Percentiles rank a stretch among this genome's conserved stretches.
Evolutionary conservation across 2,113 vertebrate species (phyloP).

Genomic region (Pycnonotus jocosus): DNA sequence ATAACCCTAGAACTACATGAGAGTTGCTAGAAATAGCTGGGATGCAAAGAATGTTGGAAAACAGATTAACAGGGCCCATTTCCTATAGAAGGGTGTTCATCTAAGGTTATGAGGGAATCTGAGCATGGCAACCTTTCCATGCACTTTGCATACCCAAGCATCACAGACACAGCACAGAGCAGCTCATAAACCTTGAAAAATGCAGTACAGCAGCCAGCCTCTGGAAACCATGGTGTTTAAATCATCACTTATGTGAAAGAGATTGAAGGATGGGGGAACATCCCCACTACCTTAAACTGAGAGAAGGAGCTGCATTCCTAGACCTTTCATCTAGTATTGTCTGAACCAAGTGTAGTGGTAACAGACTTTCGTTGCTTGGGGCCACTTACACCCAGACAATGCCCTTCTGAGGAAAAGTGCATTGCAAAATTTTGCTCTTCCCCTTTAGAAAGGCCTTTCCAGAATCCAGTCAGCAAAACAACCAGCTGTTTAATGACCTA

Average conservation of each 20-base stretch:
- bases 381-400: neutral
- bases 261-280: neutral
- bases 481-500: neutral
- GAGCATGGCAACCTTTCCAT: neutral
- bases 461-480: neutral
- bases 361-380: neutral
- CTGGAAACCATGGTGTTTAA: neutral
- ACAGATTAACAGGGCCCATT: neutral
- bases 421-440: neutral
- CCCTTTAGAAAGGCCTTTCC: neutral
- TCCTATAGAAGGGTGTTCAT: neutral
- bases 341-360: neutral
- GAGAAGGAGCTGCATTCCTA: neutral
- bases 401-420: neutral
- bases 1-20: neutral
- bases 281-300: neutral
- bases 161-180: neutral
- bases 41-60: neutral
- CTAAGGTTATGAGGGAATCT: neutral
- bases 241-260: neutral
- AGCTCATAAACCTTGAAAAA: neutral
- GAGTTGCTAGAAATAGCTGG: neutral
- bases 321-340: neutral
- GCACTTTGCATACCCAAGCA: neutral
- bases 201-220: neutral